Base-by-base conservation (phyloP, 2,797 vertebrate genomes). In the Phyllotis vaccarum region DNA sequence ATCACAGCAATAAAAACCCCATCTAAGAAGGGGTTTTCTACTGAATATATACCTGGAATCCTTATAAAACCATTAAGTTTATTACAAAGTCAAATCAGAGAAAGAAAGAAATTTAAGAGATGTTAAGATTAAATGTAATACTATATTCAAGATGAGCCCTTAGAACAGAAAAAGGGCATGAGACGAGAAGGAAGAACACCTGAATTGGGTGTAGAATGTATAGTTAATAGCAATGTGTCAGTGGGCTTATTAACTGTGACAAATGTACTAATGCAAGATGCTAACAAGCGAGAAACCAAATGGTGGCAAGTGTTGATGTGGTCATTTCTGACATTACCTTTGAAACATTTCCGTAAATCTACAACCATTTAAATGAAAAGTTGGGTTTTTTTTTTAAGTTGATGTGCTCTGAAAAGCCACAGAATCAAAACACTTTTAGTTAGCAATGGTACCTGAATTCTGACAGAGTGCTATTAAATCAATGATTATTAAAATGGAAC, bases 321-420 rank as follows among this genome's bases (percentile, higher is more conserved):
- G 21, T 34, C 82, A 92, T 82, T 89, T 62, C 76, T 58, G 83
- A 8, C 54, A 34, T 60, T n/a, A 40, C 68, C 46, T 90, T 89
- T 66, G 70, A 29, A 95, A 78, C 40, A 81, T 76, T 86, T 95
- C 29, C 60, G 8, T 79, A 89, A 94, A 60, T 79, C 24, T 64
- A 40, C 90, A 86, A 56, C 6, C 88, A 29, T 81, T 82, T 80
- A 74, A 90, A 90, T 90, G 78, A 49, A 90, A 94, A 86, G 3
- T 52, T n/a, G n/a, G n/a, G n/a, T 87, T 6, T 37, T 46, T 95
- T 31, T 37, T 81, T 89, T 94, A 86, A 19, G 52, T 6, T 40
- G 40, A n/a, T 24, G 11, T 14, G 66, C 16, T 70, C 92, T 86
- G 86, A 56, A 68, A 89, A 82, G 10, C 68, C 24, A 56, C 52